Evolutionary conservation across 2,797 vertebrate species (phyloP).

Genomic region (Cuculus canorus): DNA sequence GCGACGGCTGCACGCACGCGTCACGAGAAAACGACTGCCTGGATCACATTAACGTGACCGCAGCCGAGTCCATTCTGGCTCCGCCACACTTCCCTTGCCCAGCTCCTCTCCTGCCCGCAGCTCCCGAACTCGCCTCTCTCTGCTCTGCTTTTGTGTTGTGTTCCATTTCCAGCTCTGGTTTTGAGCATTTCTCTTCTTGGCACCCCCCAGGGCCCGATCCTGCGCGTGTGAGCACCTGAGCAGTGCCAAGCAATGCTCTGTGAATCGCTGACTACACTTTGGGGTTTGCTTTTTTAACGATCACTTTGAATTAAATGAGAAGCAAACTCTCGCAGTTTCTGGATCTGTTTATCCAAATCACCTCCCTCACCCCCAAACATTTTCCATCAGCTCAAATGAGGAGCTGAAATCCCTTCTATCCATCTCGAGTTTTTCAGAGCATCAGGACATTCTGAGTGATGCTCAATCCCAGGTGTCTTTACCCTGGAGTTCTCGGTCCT

Average conservation of each 20-base stretch:
- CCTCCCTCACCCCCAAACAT: rapidly evolving
- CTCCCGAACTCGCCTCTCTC: no score
- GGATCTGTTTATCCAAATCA: neutral
- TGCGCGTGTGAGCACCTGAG: slow-evolving; percentile 21
- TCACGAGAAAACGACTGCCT: no score
- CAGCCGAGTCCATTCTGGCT: no score
- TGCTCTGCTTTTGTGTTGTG: neutral
- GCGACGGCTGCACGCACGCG: no score
- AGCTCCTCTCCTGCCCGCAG: no score
- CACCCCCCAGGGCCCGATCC: slow-evolving; percentile 16
- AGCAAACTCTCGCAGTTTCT: neutral
- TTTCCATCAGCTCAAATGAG: neutral
- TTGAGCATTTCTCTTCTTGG: slow-evolving; percentile 1
- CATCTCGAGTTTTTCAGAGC: neutral
- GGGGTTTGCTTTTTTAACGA: neutral
- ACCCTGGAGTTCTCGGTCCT: neutral
- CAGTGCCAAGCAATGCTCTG: neutral
- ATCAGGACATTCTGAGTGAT: neutral
- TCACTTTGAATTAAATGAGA: neutral
- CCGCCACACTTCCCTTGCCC: no score
- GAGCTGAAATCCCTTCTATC: neutral
- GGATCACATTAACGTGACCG: no score
- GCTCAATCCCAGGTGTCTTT: neutral
- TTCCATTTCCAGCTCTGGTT: slow-evolving; percentile 22
- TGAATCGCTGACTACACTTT: neutral